Base-by-base conservation (phyloP, 2,888 invertebrate species). In the Habrosyne pyritoides region DNA sequence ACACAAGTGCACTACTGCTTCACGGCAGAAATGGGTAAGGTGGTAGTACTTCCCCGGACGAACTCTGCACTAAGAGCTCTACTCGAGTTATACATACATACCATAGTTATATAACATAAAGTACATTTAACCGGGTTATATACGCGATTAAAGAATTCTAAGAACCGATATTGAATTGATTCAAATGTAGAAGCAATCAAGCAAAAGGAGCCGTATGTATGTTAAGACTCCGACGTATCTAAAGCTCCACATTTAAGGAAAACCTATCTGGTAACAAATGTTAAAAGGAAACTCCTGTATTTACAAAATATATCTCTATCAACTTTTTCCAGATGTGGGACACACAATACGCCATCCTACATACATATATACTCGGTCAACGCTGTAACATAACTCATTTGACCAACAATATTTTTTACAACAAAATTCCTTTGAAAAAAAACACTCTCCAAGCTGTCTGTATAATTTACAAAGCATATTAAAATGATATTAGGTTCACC, bases 221-320 rank as follows among this genome's bases (percentile, higher is more conserved):
- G 21, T 21, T 28, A 50, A 50, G 49, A 42, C 36, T 42, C 10
- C 28, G 49, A 6, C 28, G 5, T 28, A 28, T n/a, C 24, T 49
- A 26, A 49, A 49, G 49, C 49, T 18, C 14, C 22, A 47, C 22
- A n/a, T 49, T 26, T 49, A n/a, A 24, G 14, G 26, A 49, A 49
- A 49, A 24, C 24, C 14, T 26, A 49, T 14, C n/a, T 49, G 49
- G 14, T 49, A 14, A 5, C 36, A 14, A 42, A 14, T 22, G 28
- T 50, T 21, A 28, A 50, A 50, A 18, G 49, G 30, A 50, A 50
- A 10, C 49, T 26, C 8, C 14, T 42, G 36, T 42, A 47, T 47
- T 0, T n/a, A 47, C 22, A 22, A 10, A 22, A 22, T 47, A 47
- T 47, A 47, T 22, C 22, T 12, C 12, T 1, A 22, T 47, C 22